Percentiles rank a stretch among this genome's conserved stretches.
Evolutionary conservation across 2,113 vertebrate genomes (phyloP).

Genomic region (Cavia aperea): DNA sequence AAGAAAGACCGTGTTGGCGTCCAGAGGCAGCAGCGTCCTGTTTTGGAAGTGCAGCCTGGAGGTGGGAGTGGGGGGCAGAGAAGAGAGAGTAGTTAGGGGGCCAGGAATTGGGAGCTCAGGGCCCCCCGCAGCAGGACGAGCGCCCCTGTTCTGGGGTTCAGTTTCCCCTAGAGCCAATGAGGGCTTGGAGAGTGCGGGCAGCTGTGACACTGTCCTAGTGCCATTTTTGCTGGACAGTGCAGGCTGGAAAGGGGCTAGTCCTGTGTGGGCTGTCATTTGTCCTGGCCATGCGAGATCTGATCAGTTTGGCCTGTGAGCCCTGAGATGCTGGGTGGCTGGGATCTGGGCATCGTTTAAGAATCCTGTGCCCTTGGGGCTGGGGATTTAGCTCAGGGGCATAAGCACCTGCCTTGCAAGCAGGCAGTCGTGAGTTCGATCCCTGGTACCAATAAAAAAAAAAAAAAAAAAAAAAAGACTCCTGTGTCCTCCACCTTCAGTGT

Average conservation of each 20-base stretch:
- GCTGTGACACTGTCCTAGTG: not conserved
- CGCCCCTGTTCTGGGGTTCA: not conserved
- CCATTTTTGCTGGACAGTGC: not conserved
- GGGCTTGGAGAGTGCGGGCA: not conserved
- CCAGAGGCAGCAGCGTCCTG: not conserved
- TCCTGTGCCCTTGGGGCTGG: not conserved
- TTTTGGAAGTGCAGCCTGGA: not conserved
- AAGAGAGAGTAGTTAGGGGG: not conserved
- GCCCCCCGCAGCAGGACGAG: not conserved
- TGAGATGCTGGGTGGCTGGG: not conserved
- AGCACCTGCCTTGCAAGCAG: too few relatives aligned
- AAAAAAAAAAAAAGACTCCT: not conserved
- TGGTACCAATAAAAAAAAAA: too few relatives aligned
- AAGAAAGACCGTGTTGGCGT: not conserved
- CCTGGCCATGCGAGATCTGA: not conserved
- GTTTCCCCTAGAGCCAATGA: not conserved
- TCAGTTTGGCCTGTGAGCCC: not conserved
- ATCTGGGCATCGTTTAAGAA: not conserved
- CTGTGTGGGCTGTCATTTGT: not conserved
- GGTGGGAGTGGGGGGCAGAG: not conserved
- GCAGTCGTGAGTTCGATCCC: too few relatives aligned
- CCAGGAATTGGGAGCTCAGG: not conserved
- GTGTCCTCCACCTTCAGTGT: not conserved
- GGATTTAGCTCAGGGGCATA: too few relatives aligned
- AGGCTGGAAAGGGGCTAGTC: not conserved